Percentiles rank a stretch among this genome's conserved stretches.
Conservation (phyloP, 1,140 invertebrate genomes). For the Aphidius ervi region DNA sequence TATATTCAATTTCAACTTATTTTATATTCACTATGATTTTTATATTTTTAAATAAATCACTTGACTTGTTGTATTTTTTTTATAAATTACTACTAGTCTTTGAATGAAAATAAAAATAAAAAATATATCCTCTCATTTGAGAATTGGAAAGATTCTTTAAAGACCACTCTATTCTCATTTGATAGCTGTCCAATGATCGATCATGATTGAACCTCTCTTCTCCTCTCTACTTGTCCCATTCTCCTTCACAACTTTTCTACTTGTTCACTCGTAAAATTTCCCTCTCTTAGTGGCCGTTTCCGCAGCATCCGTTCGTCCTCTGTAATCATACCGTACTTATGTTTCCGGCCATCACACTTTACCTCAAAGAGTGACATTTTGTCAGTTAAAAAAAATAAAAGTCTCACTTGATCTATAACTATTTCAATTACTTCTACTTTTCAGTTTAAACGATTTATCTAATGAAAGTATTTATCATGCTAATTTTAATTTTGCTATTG, state of each 20-base stretch:
- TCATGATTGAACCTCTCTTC: slow-evolving; percentile 8
- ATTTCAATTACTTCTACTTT: slow-evolving; percentile 3
- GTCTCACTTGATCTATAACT: not conserved
- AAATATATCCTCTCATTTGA: too few species aligned
- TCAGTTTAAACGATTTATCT: slow-evolving; percentile 1
- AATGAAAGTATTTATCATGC: slow-evolving; percentile 7
- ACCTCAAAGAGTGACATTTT: slow-evolving; percentile 24
- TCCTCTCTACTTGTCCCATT: not conserved
- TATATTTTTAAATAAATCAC: too few species aligned
- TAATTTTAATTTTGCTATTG: not conserved
- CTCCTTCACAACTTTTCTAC: too few species aligned
- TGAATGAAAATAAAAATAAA: too few species aligned
- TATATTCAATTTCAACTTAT: too few species aligned
- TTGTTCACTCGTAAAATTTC: too few species aligned
- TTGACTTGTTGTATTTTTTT: too few species aligned
- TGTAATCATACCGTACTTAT: slow-evolving; percentile 29
- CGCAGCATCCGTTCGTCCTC: slow-evolving; percentile 3
- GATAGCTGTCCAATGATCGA: slow-evolving; percentile 10
- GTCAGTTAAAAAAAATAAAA: not conserved
- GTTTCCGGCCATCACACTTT: slow-evolving; percentile 30
- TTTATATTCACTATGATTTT: too few species aligned
- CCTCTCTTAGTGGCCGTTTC: too few species aligned
- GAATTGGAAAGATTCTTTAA: not conserved
- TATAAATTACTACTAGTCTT: too few species aligned
- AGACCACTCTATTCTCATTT: slow-evolving; percentile 10